phyloP scores from a whole-genome alignment of 2,888 invertebrate species.

The Sinotaia quadrata region DNA sequence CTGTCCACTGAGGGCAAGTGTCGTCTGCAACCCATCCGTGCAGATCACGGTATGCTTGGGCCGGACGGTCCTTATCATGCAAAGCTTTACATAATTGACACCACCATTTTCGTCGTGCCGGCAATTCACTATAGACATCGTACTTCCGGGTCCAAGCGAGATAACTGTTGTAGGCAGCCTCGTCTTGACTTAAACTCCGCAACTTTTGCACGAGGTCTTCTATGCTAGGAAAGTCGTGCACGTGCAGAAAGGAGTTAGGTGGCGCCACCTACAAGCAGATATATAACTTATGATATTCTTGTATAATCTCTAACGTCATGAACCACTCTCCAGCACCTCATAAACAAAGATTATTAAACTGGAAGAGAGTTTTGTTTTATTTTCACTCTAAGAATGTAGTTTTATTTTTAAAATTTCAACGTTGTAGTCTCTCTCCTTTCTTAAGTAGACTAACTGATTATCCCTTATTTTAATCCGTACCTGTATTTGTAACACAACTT shows the following conservation, averaged over 20 bases:
- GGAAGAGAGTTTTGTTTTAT: too few relatives aligned
- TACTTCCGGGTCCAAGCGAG: conserved; percentile 46
- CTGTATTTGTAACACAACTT: too few relatives aligned
- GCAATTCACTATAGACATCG: conserved; percentile 41
- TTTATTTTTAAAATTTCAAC: too few relatives aligned
- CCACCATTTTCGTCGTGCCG: conserved; percentile 37
- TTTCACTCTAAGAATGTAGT: too few relatives aligned
- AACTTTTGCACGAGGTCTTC: conserved; percentile 44
- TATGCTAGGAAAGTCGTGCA: conserved; percentile 37
- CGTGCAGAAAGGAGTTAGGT: conserved; percentile 38
- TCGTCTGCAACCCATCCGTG: conserved; percentile 37
- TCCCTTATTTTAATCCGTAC: too few relatives aligned
- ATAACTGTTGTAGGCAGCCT: conserved; percentile 51
- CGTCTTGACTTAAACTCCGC: conserved; percentile 40
- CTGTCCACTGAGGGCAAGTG: conserved; percentile 38
- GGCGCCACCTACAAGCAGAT: conserved; percentile 36
- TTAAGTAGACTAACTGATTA: too few relatives aligned
- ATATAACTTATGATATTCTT: too few relatives aligned
- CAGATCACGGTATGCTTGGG: conserved; percentile 36
- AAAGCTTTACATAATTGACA: conserved; percentile 53
- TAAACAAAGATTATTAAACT: too few relatives aligned
- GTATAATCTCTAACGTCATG: too few relatives aligned
- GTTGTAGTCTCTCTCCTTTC: too few relatives aligned
- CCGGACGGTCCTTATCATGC: conserved; percentile 37
- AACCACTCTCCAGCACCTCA: too few relatives aligned